Base-by-base conservation (phyloP, 2,113 vertebrate species). In the Pomatorhinus ruficollis region DNA sequence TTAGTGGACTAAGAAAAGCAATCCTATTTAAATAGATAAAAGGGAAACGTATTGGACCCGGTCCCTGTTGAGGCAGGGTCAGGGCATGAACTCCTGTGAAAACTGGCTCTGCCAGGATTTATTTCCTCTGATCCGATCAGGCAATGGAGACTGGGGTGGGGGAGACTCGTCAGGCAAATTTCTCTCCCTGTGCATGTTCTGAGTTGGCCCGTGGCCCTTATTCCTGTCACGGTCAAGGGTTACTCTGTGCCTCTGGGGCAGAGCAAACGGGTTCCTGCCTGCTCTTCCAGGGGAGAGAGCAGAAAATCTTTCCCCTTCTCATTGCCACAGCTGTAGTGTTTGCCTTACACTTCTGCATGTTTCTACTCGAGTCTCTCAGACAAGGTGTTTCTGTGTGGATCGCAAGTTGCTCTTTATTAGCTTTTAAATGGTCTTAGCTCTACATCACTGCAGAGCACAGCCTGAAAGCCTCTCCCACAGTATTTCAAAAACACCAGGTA, bases 1-100 rank as follows among this genome's bases (percentile, higher is more conserved):
- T 77, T 65, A 63, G 68, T 83, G 86, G 79, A 89, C 89, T 71
- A 64, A 79, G 83, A 63, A 86, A 80, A 91, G 47, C 52, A 84
- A 54, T 83, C n/a, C 42, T 76, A 63, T 56, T 81, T 83, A 81
- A 93, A 82, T 17, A 91, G 65, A 75, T 76, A 78, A 63, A 85
- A 83, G 82, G 61, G 65, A 94, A 78, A 47, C 0, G 4, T 45
- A 52, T 92, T 78, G 77, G 74, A 82, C 40, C 15, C 1, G 0
- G 9, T 78, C 87, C 76, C 57, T 87, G 78, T 31, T 81, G 53
- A 94, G 52, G 56, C 56, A 74, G 86, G 65, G 83, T 81, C 69
- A 95, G 91, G 83, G 76, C 77, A 57, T 82, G 89, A 96, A 88
- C 91, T 86, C 86, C 3, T 39, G 44, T 92, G 70, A 93, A 87